phyloP scores from a whole-genome alignment of 2,888 invertebrate genomes.

The Iselma pallidipennis region DNA sequence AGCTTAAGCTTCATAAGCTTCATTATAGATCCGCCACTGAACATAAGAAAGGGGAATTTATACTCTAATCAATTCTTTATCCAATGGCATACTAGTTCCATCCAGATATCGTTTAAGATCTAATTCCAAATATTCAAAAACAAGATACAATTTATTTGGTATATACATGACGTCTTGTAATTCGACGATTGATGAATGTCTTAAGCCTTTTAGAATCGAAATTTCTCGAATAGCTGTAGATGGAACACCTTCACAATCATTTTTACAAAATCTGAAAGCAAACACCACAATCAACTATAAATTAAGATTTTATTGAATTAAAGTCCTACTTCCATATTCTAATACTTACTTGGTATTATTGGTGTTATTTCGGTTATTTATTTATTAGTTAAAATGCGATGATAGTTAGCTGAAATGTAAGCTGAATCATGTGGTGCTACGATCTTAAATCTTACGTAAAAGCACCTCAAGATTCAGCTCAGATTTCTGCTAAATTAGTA shows the following conservation, averaged over 20 bases:
- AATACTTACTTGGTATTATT: slow-evolving; percentile 13
- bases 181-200: slow-evolving; percentile 88
- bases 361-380: too few species aligned
- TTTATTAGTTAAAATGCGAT: slow-evolving; percentile 29
- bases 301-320: too few species aligned
- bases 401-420: slow-evolving; percentile 55
- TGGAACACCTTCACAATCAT: slow-evolving; percentile 94
- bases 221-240: slow-evolving; percentile 98
- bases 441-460: slow-evolving; percentile 58
- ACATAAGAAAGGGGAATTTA: too few species aligned
- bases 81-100: slow-evolving; percentile 64
- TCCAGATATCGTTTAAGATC: slow-evolving; percentile 92
- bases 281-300: neutral
- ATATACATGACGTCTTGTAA: slow-evolving; percentile 87
- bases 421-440: slow-evolving; percentile 78
- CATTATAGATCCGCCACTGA: too few species aligned
- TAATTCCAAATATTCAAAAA: slow-evolving; percentile 93
- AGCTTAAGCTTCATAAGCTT: too few species aligned
- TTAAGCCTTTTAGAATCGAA: slow-evolving; percentile 85
- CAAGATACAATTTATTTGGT: slow-evolving; percentile 84
- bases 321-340: neutral
- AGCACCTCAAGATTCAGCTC: slow-evolving; percentile 64
- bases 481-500: slow-evolving; percentile 38
- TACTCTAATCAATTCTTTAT: slow-evolving; percentile 71
- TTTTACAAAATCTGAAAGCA: slow-evolving; percentile 46